phyloP scores from a whole-genome alignment of 1,140 invertebrate species.

The Vollenhovia emeryi region DNA sequence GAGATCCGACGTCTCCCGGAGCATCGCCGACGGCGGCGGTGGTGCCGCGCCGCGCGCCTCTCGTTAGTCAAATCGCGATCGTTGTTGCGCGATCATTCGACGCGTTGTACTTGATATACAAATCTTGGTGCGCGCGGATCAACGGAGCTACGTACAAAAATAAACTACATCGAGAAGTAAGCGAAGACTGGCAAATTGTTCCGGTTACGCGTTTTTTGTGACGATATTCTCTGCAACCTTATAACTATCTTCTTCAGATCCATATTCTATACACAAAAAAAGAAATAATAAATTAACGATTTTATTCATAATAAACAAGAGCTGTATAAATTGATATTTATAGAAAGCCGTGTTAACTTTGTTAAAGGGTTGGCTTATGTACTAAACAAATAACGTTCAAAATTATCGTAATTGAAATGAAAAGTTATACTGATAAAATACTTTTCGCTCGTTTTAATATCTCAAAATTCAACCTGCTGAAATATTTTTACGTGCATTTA shows the following conservation, averaged over 20 bases:
- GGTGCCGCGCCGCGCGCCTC: conserved; percentile 72
- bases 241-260: neutral
- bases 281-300: neutral
- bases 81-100: conserved; percentile 55
- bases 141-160: conserved; percentile 11
- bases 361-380: neutral
- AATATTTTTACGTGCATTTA: neutral
- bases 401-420: neutral
- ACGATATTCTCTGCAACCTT: neutral
- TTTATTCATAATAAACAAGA: neutral
- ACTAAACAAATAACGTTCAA: neutral
- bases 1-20: conserved; percentile 73
- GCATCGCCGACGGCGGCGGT: conserved; percentile 3
- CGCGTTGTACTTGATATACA: conserved; percentile 1
- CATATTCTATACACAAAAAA: neutral
- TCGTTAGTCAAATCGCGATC: conserved; percentile 79
- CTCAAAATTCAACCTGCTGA: neutral
- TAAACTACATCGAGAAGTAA: neutral
- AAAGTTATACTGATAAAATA: neutral
- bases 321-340: neutral
- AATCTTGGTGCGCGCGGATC: neutral
- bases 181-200: neutral
- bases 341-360: neutral
- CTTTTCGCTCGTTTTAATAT: neutral
- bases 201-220: neutral